phyloP scores from a whole-genome alignment of 2,797 vertebrate species.

The Semaprochilodus insignis region DNA sequence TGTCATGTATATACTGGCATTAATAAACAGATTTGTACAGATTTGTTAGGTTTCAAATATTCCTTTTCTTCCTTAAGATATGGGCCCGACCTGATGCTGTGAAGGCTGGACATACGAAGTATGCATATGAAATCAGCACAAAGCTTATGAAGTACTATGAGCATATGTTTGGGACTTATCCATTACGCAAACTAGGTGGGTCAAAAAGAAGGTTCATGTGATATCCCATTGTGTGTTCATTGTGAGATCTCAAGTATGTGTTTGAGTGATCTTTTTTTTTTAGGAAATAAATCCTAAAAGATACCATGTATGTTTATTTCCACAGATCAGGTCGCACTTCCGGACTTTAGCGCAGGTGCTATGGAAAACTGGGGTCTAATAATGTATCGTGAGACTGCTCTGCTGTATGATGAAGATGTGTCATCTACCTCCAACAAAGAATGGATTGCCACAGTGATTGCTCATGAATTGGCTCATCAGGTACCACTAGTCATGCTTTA shows the following conservation, averaged over 20 bases:
- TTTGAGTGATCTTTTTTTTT: background rate
- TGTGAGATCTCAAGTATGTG: too few species aligned
- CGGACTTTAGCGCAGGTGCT: slow-evolving; percentile 64
- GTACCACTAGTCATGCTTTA: slow-evolving; percentile 56
- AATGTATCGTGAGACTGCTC: slow-evolving; percentile 70
- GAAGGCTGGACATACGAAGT: slow-evolving; percentile 34
- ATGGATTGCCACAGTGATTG: slow-evolving; percentile 59
- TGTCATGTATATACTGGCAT: background rate
- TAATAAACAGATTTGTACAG: background rate
- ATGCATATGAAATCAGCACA: slow-evolving; percentile 63
- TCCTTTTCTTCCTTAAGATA: slow-evolving; percentile 52
- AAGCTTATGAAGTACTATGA: slow-evolving; percentile 71
- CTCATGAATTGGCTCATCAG: slow-evolving; percentile 83
- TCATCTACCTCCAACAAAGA: slow-evolving; percentile 70
- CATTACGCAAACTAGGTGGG: slow-evolving; percentile 69
- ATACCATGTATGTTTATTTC: slow-evolving; percentile 1
- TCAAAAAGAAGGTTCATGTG: background rate
- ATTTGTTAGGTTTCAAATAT: background rate
- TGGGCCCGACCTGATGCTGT: slow-evolving; percentile 71
- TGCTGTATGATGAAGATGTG: slow-evolving; percentile 71
- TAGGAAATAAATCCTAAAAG: background rate
- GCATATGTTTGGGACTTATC: slow-evolving; percentile 37
- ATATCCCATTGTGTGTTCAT: too few species aligned
- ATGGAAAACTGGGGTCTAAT: slow-evolving; percentile 84
- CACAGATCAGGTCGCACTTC: slow-evolving; percentile 80